Evolutionary conservation across 1,140 invertebrate species (phyloP), one percentile per base, ranked within the genome.

Genomic region (Drosophila varians): DNA sequence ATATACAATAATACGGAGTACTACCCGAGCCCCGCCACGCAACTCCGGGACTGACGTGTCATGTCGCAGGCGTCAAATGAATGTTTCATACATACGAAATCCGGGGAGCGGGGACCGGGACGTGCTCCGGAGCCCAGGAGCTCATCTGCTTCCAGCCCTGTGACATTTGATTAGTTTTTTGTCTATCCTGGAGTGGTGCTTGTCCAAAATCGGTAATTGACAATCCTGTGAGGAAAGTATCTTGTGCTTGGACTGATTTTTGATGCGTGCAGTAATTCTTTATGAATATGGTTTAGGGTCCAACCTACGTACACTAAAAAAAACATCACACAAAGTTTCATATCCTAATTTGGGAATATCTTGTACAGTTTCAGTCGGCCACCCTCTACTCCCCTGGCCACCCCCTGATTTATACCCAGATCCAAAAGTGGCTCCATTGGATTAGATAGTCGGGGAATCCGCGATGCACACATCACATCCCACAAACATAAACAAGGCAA

Each of bases 121-220:
- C 60, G 60, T 64, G 60, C 28, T 38, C n/a, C 54, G 21, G 14
- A 19, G 3, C 18, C 38, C 40, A 46, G 48, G 62, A 51, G n/a
- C 72, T 88, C 77, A 64, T 82, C 60, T 88, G 79, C 25, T 65
- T 58, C 47, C 58, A 23, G 60, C 46, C 38, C 53, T 53, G 58
- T 62, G 80, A 70, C 78, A 73, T 89, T 89, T 89, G 84, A 89
- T 89, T 89, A 89, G 84, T 89, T 89, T 83, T 77, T 38, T 25
- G 21, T 40, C 43, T 46, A 19, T 46, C 42, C 70, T 25, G 52
- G 73, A 77, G 69, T 75, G 47, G 55, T 55, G 55, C 56, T 57
- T 58, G 31, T 62, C 55, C 40, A 42, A 61, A 77, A 77, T 69
- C 80, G 61, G 76, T 73, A 77, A 84, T 89, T 89, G 84, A 77